Percentiles rank a stretch among this genome's conserved stretches.
phyloP scores from a whole-genome alignment of 2,888 invertebrate species.

The Augochlorella aurata region DNA sequence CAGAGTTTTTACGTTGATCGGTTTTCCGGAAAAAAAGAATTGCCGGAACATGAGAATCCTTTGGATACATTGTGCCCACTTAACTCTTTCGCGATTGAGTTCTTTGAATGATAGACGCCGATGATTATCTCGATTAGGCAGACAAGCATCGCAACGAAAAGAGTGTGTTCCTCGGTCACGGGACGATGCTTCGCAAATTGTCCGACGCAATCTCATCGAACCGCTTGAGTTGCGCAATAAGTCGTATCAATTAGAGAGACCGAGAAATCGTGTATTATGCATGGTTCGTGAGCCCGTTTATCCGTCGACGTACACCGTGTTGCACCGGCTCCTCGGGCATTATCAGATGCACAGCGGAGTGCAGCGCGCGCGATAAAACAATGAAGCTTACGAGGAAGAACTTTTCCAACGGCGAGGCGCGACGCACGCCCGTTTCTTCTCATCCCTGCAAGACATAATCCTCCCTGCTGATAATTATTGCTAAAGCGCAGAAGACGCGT shows the following conservation, averaged over 20 bases:
- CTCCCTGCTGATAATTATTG: background rate
- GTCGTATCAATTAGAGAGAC: conserved; percentile 37
- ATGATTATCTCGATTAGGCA: background rate
- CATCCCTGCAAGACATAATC: background rate
- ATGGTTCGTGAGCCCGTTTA: conserved; percentile 1
- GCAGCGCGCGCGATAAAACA: background rate
- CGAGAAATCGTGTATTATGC: conserved; percentile 23
- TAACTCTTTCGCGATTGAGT: background rate
- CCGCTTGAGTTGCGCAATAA: conserved; percentile 35
- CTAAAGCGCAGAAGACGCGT: background rate
- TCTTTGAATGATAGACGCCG: conserved; percentile 1
- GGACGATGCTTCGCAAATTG: conserved; percentile 5
- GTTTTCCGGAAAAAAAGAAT: background rate
- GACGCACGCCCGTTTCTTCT: background rate
- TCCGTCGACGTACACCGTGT: background rate
- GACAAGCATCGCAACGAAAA: conserved; percentile 13
- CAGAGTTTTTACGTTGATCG: background rate
- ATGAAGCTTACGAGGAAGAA: background rate
- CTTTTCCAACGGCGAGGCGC: background rate
- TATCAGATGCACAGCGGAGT: background rate
- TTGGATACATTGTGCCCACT: background rate
- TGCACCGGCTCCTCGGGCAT: background rate
- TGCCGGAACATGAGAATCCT: background rate
- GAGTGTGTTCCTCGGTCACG: conserved; percentile 1
- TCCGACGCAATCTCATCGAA: conserved; percentile 12